A percentile compares a stretch with the other conserved stretches of the same genome.
Conservation (phyloP, 2,888 invertebrate genomes). For the Phytoseiulus persimilis region DNA sequence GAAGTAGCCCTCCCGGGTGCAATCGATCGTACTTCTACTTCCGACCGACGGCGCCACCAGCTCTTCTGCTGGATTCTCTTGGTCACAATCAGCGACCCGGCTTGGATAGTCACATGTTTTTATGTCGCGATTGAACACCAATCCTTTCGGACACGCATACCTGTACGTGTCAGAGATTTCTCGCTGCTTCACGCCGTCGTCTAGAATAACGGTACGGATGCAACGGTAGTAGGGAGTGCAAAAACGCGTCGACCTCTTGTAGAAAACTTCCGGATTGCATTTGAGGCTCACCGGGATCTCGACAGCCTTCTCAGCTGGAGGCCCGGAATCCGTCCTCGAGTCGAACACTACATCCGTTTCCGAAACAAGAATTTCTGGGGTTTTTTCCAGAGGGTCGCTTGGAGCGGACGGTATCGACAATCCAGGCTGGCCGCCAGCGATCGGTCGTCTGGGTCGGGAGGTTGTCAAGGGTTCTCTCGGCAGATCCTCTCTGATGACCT, state of each 20-base stretch:
- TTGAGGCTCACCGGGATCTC: slow-evolving; percentile 29
- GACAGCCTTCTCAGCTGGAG: neutral
- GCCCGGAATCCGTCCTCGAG: neutral
- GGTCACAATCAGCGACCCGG: slow-evolving; percentile 11
- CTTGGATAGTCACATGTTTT: slow-evolving; percentile 33
- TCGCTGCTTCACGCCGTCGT: neutral
- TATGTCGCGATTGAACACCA: slow-evolving; percentile 21
- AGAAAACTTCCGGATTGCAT: slow-evolving; percentile 26
- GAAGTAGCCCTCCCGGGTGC: neutral
- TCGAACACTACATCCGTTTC: slow-evolving; percentile 19
- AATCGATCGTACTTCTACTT: neutral
- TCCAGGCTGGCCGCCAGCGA: neutral
- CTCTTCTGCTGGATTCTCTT: neutral
- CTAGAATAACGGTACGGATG: neutral
- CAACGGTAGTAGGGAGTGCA: slow-evolving; percentile 28
- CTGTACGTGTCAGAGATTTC: slow-evolving; percentile 13
- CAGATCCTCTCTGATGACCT: neutral
- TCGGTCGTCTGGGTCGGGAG: neutral
- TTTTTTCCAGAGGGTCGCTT: neutral
- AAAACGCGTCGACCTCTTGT: slow-evolving; percentile 15
- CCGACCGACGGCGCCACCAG: slow-evolving; percentile 10
- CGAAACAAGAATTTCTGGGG: neutral
- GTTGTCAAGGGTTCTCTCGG: neutral
- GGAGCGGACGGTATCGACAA: neutral
- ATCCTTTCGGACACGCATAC: slow-evolving; percentile 22